Evolutionary conservation across 2,888 invertebrate genomes (phyloP).

Genomic region (Chloroclystis v-ata): DNA sequence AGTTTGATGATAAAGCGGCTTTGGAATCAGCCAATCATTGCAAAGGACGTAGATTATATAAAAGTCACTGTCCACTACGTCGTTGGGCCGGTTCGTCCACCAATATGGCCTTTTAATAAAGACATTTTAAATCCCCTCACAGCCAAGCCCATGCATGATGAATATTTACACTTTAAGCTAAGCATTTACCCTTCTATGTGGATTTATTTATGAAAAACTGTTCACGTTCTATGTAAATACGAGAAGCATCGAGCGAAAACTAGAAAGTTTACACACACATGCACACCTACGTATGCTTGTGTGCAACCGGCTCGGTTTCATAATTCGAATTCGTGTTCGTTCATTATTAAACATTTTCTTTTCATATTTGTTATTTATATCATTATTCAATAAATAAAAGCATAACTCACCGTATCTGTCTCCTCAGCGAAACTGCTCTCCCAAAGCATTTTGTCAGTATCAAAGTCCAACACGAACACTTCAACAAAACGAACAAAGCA

Average conservation of each 20-base stretch:
- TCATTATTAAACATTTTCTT: conserved; percentile 14
- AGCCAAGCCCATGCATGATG: conserved; percentile 49
- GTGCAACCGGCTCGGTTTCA: conserved; percentile 56
- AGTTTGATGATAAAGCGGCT: conserved; percentile 5
- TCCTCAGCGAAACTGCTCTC: conserved; percentile 68
- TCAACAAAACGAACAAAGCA: conserved; percentile 5
- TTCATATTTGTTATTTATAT: no score
- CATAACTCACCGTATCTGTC: conserved; percentile 64
- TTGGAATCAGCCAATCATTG: conserved; percentile 14
- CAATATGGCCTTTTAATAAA: conserved; percentile 43
- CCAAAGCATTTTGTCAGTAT: conserved; percentile 64
- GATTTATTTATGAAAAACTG: conserved; percentile 74
- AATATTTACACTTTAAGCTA: conserved; percentile 65
- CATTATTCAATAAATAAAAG: conserved; percentile 27
- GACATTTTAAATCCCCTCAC: conserved; percentile 60
- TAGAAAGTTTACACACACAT: conserved; percentile 73
- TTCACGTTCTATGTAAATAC: conserved; percentile 77
- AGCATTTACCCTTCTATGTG: conserved; percentile 63
- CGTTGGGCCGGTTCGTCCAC: conserved; percentile 7
- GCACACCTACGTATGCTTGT: conserved; percentile 30
- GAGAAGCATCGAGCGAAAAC: conserved; percentile 70
- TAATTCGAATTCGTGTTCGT: conserved; percentile 52
- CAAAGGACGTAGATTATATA: conserved; percentile 15
- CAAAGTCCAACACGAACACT: conserved; percentile 64
- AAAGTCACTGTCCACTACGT: conserved; percentile 3